phyloP scores from a whole-genome alignment of 2,113 vertebrate species.

The Pao palembangensis region DNA sequence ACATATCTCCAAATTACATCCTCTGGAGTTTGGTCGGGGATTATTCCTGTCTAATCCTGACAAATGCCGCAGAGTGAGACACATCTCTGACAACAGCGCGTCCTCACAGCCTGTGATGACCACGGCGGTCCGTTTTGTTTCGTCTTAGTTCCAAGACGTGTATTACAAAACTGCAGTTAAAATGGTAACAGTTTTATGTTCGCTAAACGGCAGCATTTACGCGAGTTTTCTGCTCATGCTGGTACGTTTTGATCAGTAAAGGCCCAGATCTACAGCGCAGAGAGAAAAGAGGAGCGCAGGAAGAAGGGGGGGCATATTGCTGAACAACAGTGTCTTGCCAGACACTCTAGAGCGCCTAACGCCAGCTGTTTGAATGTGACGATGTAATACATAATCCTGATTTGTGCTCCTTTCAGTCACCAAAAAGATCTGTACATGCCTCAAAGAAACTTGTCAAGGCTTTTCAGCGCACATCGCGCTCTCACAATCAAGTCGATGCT shows the following conservation, averaged over 20 bases:
- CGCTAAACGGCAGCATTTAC: too few relatives aligned
- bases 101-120: constrained; percentile 50
- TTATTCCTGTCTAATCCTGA: constrained; percentile 74
- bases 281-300: neutral
- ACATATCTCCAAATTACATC: constrained; percentile 70
- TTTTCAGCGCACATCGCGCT: constrained; percentile 57
- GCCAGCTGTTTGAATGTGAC: constrained; percentile 62
- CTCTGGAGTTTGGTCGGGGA: constrained; percentile 71
- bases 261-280: constrained; percentile 38
- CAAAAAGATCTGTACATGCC: constrained; percentile 60
- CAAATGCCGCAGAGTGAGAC: constrained; percentile 67
- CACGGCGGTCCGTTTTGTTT: constrained; percentile 39
- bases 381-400: constrained; percentile 74
- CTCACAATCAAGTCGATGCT: constrained; percentile 65
- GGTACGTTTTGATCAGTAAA: constrained; percentile 45
- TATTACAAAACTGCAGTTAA: neutral
- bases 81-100: constrained; percentile 62
- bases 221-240: constrained; percentile 18
- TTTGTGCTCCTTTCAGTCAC: constrained; percentile 66
- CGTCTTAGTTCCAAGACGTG: neutral
- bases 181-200: neutral
- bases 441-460: constrained; percentile 70
- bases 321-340: constrained; percentile 56
- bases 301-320: constrained; percentile 36
- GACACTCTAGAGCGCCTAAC: constrained; percentile 57